Evolutionary conservation across 2,888 invertebrate species (phyloP), one percentile per base, ranked within the genome.

Genomic region (Cataglyphis cursor): DNA sequence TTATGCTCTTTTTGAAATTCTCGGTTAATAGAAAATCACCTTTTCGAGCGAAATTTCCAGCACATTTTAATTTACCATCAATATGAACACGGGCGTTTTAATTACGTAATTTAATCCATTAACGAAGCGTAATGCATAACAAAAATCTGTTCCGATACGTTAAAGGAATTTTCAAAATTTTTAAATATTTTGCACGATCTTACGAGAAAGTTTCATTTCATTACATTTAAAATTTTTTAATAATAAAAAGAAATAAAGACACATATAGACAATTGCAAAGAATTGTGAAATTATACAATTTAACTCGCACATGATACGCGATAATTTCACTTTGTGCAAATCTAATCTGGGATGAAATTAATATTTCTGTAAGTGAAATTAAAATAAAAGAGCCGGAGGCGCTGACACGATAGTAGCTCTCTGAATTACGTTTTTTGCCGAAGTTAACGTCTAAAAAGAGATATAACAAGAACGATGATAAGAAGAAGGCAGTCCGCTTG

Each of bases 51-150:
- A 51, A 75, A 66, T 54, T 66, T 28, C 0, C 28, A 38, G 15
- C 41, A 1, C 35, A 35, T 64, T 62, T 75, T 0, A 57, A 76
- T 76, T 76, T 8, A 41, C 1, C 18, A 15, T 65, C 41, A 21
- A 15, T 65, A 44, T 65, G 18, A 24, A 41, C 6, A 21, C 8
- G 12, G 6, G 5, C 28, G 12, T 3, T 38, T n/a, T 54, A 76
- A 76, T 75, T 65, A 38, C 38, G 15, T 76, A 66, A 66, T 76
- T 76, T 5, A 66, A 76, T 65, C n/a, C 15, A n/a, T 76, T 54
- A 18, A 24, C 9, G 2, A 64, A 64, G 6, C 21, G 24, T 38
- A 65, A 54, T 65, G 65, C 51, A 54, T 15, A 65, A 75, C 35
- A 64, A 65, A 76, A 76, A 76, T 76, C 18, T 51, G 35, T 48